Base-by-base conservation (phyloP, 2,888 invertebrate species). In the Belgica antarctica region DNA sequence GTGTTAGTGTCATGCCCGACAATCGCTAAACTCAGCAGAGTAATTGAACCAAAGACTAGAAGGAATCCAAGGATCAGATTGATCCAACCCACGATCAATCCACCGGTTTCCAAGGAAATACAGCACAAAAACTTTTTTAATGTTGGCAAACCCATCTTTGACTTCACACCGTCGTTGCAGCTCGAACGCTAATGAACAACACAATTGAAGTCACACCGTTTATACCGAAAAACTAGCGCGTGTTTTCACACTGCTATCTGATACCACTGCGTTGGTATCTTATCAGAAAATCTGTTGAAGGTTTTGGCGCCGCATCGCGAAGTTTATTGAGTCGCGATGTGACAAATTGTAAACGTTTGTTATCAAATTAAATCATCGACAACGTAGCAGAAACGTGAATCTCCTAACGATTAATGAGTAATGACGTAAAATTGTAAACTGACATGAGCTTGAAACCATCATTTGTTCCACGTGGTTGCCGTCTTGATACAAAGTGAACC, bases 61-160 rank as follows among this genome's bases (percentile, higher is more conserved):
- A 52, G 4, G 4, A 52, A 52, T 12, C 19, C 8, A 12, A 52
- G 8, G 12, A 52, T 22, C 5, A 22, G 2, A 10, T 52, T 52
- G 22, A 52, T 19, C 61, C 61, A 61, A n/a, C 61, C 61, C 5
- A 61, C 28, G 61, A 61, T 61, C 27, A 27, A 61, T 27, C 61
- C 61, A 28, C 61, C 61, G 17, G 61, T 61, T 27, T 61, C 61
- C 25, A 61, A 27, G 8, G 12, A 10, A 8, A 2, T 8, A 28
- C 61, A 61, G 4, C 61, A 25, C 15, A 25, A 61, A 61, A 25
- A 61, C 1, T 61, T 61, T 15, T 61, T 52, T 22, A 52, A 2
- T 17, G 52, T 52, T 22, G 52, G 52, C 2, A 12, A 52, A n/a
- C 52, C 52, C 52, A 52, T 52, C 12, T 3, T 52, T 22, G 2